Evolutionary conservation across 2,797 vertebrate genomes (phyloP), one percentile per base, ranked within the genome.

Genomic region (Hipposideros larvatus): DNA sequence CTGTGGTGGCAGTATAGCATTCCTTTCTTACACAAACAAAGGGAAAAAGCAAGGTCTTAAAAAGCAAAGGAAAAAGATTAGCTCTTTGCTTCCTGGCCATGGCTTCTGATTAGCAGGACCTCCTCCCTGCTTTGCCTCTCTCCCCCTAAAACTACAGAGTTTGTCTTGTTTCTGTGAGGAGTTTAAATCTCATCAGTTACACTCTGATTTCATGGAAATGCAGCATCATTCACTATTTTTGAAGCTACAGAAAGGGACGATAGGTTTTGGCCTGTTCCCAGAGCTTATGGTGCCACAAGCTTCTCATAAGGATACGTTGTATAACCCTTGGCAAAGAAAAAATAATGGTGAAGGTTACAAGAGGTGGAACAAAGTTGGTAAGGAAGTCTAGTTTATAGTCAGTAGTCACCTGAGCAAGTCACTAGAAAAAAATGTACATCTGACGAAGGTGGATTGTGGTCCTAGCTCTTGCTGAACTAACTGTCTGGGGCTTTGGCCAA

Each of bases 191-290:
- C 71, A 79, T 77, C 24, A 91, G 31, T 78, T 83, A 74, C 57
- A 82, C 3, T 78, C 34, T 86, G 83, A 96, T 78, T 78, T 91
- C 55, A 68, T 73, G 71, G 70, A 96, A 91, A 90, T 68, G 37
- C 8, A 31, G 73, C 55, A 51, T 91, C 77, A 82, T 85, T 95
- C 28, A 91, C 37, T 82, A 15, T 14, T 15, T 93, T 94, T 88
- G 55, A 93, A 86, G 61, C 51, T 88, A 61, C 55, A 77, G 80
- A n/a, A 85, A 94, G 26, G 28, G 65, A 61, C 26, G n/a, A 15
- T 55, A 65, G 14, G 5, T 24, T 59, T 61, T 90, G 61, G 26
- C 2, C 26, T 79, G 43, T 19, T 87, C 24, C 65, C 59, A 28
- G 77, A 82, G 55, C 65, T 87, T 34, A 37, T 78, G 55, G 16